Evolutionary conservation across 2,888 invertebrate species (phyloP), one percentile per base, ranked within the genome.

Genomic region (Sisyra terminalis): DNA sequence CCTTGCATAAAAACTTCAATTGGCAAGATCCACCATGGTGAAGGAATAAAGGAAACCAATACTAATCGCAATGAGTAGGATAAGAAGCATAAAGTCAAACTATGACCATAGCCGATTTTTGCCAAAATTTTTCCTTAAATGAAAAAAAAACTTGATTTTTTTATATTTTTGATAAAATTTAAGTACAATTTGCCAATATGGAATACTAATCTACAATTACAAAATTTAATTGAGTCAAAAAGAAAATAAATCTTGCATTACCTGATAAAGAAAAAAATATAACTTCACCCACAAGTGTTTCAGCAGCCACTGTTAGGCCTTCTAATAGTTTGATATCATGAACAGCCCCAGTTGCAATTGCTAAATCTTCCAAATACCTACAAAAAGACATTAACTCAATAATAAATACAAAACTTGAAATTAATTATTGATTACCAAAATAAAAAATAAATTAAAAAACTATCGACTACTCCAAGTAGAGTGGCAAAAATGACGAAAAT

Each of bases 1-100:
- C 90, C 89, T 58, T 86, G 86, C 69, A 85, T 75, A 42, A 85
- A 59, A 1, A 80, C 64, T 65, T 92, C 92, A 3, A 89, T 71
- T 1, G 75, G 73, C 1, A 92, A 67, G 2, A 86, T 69, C 66
- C 79, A 82, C 88, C 89, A 89, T 0, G 89, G 86, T 51, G 78
- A 75, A 15, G 75, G 68, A 45, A 84, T 76, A 45, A 85, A 55
- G 0, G 89, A 84, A 49, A 90, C 82, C 9, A 82, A 64, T 3
- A 73, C 70, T 51, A 90, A 66, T 0, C 90, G 67, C 0, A 89
- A 48, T 0, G 78, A 77, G 57, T 87, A 90, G 50, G 77, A 79
- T 36, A 78, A 59, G 50, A 89, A 77, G 35, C 84, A 82, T 50
- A 89, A 65, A 10, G 81, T 81, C 52, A 92, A 69, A 31, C 82